Percentiles rank a stretch among this genome's conserved stretches.
Conservation (phyloP, 2,888 invertebrate genomes). For the Odiellus spinosus region DNA sequence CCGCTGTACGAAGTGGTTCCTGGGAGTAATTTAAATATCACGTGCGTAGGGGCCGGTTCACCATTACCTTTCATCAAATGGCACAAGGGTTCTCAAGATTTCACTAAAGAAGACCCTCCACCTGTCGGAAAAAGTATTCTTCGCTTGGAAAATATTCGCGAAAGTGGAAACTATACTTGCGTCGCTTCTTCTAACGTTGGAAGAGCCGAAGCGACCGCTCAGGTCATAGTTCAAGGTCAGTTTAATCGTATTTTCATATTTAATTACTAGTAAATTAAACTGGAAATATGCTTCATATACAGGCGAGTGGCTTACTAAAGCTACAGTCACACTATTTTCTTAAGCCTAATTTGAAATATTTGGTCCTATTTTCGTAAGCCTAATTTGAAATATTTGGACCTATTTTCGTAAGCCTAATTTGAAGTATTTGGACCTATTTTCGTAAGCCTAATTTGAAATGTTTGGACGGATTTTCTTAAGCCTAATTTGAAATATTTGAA, state of each 20-base stretch:
- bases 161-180: slow-evolving; percentile 93
- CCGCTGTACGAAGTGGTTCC: slow-evolving; percentile 73
- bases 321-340: too few species aligned
- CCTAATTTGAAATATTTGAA: too few species aligned
- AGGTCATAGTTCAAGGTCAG: slow-evolving; percentile 79
- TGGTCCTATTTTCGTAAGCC: too few species aligned
- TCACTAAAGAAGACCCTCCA: slow-evolving; percentile 54
- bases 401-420: too few species aligned
- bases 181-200: slow-evolving; percentile 88
- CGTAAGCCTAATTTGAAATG: too few species aligned
- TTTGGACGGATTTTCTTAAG: too few species aligned
- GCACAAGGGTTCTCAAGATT: slow-evolving; percentile 38
- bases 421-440: too few species aligned
- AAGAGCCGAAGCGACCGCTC: slow-evolving; percentile 67
- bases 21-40: slow-evolving; percentile 79
- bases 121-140: slow-evolving; percentile 59
- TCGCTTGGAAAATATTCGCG: slow-evolving; percentile 65
- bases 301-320: too few species aligned
- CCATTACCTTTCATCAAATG: slow-evolving; percentile 91
- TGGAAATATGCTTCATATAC: too few species aligned
- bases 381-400: too few species aligned
- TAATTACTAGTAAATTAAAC: background rate
- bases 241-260: too few species aligned
- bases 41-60: slow-evolving; percentile 92
- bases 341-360: too few species aligned